These are phyloP conservation scores for Agapetus fuscipes DNA, from an alignment of 2,888 invertebrate genomes.

Conservation along the genomic window DNA sequence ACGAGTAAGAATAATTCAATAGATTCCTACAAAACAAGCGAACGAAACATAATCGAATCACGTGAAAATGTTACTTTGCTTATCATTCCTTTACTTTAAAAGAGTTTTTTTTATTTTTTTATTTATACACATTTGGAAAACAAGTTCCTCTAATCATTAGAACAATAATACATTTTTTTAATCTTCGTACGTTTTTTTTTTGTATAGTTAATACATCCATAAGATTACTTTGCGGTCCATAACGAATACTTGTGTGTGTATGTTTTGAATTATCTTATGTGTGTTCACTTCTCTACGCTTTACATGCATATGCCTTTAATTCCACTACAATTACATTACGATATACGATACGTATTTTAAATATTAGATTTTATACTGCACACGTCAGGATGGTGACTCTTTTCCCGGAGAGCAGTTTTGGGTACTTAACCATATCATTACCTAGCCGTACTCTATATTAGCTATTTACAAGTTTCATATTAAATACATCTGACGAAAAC, in stretches of 20 bases:
- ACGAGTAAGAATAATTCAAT: no score
- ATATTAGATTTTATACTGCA: constrained; percentile 16
- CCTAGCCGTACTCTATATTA: constrained; percentile 8
- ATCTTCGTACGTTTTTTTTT: not conserved
- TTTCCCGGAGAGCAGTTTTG: constrained; percentile 6
- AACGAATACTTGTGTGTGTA: constrained; percentile 8
- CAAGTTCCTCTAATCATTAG: not conserved
- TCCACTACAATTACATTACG: constrained; percentile 19
- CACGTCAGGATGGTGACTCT: not conserved
- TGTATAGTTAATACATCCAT: constrained; percentile 11
- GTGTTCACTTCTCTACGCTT: constrained; percentile 19
- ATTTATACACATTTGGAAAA: not conserved
- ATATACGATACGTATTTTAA: constrained; percentile 20
- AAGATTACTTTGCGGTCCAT: constrained; percentile 3
- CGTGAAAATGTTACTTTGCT: not conserved
- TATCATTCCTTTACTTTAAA: not conserved
- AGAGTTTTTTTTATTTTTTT: no score
- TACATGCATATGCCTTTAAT: constrained; percentile 20
- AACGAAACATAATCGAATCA: not conserved
- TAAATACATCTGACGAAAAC: constrained; percentile 18
- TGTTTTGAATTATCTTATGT: constrained; percentile 2
- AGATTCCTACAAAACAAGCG: no score
- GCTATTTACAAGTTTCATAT: constrained; percentile 12
- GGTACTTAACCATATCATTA: not conserved
- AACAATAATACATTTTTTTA: not conserved